Conservation (phyloP, 2,888 invertebrate species). For the Tanytarsus gracilentus region DNA sequence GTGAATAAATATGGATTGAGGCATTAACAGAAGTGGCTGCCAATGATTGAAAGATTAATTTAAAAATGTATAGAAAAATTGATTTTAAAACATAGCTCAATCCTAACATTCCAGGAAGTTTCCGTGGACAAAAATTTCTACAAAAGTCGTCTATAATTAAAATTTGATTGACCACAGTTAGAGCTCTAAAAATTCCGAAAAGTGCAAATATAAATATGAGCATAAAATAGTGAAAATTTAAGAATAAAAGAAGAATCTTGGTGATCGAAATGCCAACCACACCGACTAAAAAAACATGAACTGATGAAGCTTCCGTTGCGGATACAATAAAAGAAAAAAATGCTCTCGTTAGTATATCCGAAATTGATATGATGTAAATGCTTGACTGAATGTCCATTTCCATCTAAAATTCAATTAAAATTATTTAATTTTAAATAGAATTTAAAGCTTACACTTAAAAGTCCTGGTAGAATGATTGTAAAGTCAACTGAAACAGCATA, state of each 20-base stretch:
- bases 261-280: not conserved
- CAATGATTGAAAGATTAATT: not conserved
- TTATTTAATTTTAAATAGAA: not conserved
- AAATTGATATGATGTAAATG: not conserved
- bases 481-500: not conserved
- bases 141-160: constrained; percentile 5
- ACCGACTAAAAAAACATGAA: not conserved
- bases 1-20: not conserved
- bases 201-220: not conserved
- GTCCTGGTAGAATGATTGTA: not conserved
- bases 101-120: constrained; percentile 7
- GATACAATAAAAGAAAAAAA: too few species aligned
- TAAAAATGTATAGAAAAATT: not conserved
- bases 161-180: constrained; percentile 21
- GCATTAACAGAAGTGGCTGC: not conserved
- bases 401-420: not conserved
- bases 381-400: not conserved
- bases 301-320: not conserved
- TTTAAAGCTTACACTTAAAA: not conserved
- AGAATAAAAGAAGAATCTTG: not conserved
- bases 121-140: not conserved
- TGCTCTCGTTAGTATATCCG: constrained; percentile 6
- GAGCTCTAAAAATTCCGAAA: constrained; percentile 5
- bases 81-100: constrained; percentile 12
- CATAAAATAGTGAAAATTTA: not conserved